phyloP scores from a whole-genome alignment of 2,888 invertebrate species.

The Parasteatoda lunata region DNA sequence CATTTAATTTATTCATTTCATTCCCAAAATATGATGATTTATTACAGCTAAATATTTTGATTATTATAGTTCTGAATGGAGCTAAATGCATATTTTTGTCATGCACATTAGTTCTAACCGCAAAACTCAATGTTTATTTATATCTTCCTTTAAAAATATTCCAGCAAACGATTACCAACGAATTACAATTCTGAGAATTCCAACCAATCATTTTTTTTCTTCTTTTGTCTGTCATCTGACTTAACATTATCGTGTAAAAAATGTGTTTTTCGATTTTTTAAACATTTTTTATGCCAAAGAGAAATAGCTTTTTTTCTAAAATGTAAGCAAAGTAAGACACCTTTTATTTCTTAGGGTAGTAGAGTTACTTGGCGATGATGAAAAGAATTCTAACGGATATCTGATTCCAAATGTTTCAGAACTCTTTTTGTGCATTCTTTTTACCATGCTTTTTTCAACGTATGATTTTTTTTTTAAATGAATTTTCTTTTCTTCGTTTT shows the following conservation, averaged over 20 bases:
- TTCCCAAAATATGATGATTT: no score
- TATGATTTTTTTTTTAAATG: neutral
- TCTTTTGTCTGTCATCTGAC: neutral
- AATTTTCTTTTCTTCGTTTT: neutral
- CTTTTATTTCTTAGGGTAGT: neutral
- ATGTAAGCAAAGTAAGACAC: conserved; percentile 3
- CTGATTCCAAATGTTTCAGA: conserved; percentile 5
- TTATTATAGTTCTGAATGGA: no score
- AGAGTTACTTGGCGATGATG: neutral
- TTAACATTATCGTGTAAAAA: neutral
- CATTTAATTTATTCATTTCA: no score
- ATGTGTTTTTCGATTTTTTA: neutral
- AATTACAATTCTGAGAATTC: conserved; percentile 1
- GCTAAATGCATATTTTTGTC: no score
- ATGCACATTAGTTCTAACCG: no score
- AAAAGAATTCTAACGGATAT: neutral
- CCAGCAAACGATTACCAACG: neutral
- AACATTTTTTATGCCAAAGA: neutral
- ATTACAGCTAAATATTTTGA: no score
- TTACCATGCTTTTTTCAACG: neutral
- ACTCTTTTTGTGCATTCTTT: neutral
- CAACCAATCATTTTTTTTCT: neutral
- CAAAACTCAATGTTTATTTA: no score
- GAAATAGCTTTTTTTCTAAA: neutral
- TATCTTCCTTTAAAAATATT: no score